Conservation (phyloP, 2,888 invertebrate genomes). For the Euzophera pinguis region DNA sequence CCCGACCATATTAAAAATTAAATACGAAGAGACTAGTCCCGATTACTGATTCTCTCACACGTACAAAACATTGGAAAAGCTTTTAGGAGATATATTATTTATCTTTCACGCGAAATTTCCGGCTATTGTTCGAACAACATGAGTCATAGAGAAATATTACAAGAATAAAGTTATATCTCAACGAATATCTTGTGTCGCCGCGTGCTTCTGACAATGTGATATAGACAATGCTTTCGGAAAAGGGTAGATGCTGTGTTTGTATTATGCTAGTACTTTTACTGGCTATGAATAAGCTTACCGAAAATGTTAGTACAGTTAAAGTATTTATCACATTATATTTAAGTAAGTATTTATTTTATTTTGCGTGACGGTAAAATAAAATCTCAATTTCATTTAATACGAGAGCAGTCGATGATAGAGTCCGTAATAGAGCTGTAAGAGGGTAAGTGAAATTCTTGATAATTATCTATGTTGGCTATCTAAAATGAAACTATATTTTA, state of each 20-base stretch:
- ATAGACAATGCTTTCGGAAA: constrained; percentile 74
- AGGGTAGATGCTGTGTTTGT: constrained; percentile 59
- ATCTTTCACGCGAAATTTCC: constrained; percentile 20
- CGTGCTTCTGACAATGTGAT: constrained; percentile 75
- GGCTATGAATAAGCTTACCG: background rate
- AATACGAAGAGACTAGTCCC: constrained; percentile 11
- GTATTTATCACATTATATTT: too few relatives aligned
- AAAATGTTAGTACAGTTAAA: too few relatives aligned
- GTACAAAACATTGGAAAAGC: constrained; percentile 1
- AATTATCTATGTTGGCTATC: too few relatives aligned
- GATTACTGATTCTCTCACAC: constrained; percentile 8
- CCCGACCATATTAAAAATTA: constrained; percentile 22
- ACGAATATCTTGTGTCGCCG: constrained; percentile 72
- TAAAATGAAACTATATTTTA: too few relatives aligned
- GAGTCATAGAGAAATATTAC: constrained; percentile 61
- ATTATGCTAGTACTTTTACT: constrained; percentile 23
- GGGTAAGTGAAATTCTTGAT: too few relatives aligned
- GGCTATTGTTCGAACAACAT: constrained; percentile 33
- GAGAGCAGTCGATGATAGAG: too few relatives aligned
- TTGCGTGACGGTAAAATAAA: too few relatives aligned
- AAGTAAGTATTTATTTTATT: too few relatives aligned
- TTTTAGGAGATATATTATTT: constrained; percentile 20
- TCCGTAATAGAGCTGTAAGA: too few relatives aligned
- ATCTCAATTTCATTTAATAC: too few relatives aligned
- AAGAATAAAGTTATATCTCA: constrained; percentile 70